phyloP scores from a whole-genome alignment of 2,888 invertebrate genomes.

The Ametastegia equiseti region DNA sequence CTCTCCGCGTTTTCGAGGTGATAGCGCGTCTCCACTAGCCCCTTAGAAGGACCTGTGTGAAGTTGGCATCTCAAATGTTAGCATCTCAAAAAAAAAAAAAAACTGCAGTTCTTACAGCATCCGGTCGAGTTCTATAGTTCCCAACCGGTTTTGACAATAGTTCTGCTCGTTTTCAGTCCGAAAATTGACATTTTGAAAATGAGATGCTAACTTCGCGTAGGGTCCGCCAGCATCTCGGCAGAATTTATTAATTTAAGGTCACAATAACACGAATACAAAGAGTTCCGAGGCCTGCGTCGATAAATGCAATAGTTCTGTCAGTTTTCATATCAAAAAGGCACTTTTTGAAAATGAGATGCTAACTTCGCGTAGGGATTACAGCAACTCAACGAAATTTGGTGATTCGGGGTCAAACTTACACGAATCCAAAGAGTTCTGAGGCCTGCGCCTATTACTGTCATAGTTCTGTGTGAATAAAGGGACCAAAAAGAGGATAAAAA shows the following conservation, averaged over 20 bases:
- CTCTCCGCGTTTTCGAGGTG: no score
- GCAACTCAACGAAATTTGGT: no score
- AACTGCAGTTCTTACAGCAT: no score
- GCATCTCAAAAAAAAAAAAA: no score
- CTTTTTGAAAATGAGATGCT: background rate
- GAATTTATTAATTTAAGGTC: background rate
- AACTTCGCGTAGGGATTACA: slow-evolving; percentile 1
- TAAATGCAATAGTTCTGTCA: background rate
- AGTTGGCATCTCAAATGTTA: no score
- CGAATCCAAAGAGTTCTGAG: background rate
- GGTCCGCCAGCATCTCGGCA: background rate
- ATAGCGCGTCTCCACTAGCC: no score
- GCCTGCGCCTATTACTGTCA: no score
- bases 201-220: slow-evolving; percentile 12
- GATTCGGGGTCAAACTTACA: background rate
- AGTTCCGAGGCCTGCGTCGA: background rate
- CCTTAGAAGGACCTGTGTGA: background rate
- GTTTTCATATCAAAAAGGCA: background rate
- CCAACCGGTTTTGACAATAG: slow-evolving; percentile 5
- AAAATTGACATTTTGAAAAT: background rate
- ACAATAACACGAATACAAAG: no score
- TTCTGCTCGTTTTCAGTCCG: background rate
- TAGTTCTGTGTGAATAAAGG: background rate
- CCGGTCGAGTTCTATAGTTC: no score
- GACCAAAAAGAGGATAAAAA: background rate